Evolutionary conservation across 2,113 vertebrate species (phyloP), one percentile per base, ranked within the genome.

Genomic region (Mobula hypostoma): DNA sequence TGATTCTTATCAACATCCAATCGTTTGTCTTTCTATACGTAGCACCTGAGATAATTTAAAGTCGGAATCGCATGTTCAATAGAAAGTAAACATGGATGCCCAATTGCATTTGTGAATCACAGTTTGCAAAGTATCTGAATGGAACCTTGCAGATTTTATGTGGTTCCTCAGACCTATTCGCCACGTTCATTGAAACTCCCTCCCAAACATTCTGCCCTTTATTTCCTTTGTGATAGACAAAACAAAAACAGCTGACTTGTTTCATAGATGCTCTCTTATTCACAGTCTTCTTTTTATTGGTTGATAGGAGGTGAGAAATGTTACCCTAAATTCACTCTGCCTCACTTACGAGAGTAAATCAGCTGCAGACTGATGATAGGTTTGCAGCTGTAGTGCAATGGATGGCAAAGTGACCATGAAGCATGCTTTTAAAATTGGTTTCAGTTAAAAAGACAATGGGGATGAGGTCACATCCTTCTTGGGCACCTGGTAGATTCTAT

Each of bases 311-410:
- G 91, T 74, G 68, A 70, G 70, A 74, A 40, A 72, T 93, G 21
- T 74, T 74, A 93, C 68, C 48, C 68, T 56, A 32, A 93, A 93
- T 74, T 93, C 32, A 93, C 8, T 36, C 36, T 93, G 68, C 68
- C 36, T 70, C 63, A 40, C 32, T 74, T 56, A 27, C 70, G 29
- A 32, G 40, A 74, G 70, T 29, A 40, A 93, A 74, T 93, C 91
- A 93, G 91, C 91, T 93, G 91, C 91, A 93, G 68, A 0, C 70
- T 93, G 68, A 74, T 29, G 70, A 74, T 93, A 74, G 66, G 24
- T 93, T 74, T 40, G 29, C 91, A 93, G 91, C 91, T 93, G 68
- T 74, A 93, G 91, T 68, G 85, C 85, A 90, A 90, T 90, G 61
- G 61, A 68, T 90, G 85, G 85, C 66, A 90, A 90, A 90, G 61